Conservation (phyloP, 2,888 invertebrate species). For the Philopedon plagiatum region DNA sequence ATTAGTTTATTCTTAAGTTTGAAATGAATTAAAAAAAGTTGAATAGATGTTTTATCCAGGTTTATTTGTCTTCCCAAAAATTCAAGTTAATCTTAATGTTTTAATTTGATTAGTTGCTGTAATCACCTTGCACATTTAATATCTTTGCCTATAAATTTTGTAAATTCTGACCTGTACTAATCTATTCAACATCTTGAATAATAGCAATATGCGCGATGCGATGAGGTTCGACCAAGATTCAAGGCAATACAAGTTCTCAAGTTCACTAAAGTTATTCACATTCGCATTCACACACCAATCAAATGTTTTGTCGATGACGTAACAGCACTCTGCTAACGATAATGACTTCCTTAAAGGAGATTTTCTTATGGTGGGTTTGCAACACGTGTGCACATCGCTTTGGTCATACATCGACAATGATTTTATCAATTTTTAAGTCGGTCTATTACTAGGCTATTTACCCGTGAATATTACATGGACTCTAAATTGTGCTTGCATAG, state of each 20-base stretch:
- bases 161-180: slow-evolving; percentile 12
- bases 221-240: slow-evolving; percentile 9
- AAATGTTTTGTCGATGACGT: slow-evolving; percentile 25
- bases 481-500: background rate
- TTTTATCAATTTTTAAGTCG: background rate
- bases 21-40: too few species aligned
- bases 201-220: slow-evolving; percentile 20
- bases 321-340: slow-evolving; percentile 13
- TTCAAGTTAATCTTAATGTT: too few species aligned
- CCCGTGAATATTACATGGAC: background rate
- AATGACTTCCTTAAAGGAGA: slow-evolving; percentile 21
- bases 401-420: slow-evolving; percentile 5
- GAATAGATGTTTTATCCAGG: too few species aligned
- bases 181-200: background rate
- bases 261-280: slow-evolving; percentile 27
- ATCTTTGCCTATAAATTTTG: background rate
- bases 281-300: slow-evolving; percentile 25
- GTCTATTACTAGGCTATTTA: background rate
- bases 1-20: too few species aligned
- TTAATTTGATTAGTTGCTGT: too few species aligned
- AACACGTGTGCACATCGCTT: slow-evolving; percentile 13
- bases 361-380: slow-evolving; percentile 20
- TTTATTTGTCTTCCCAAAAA: too few species aligned
- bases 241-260: slow-evolving; percentile 21
- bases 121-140: too few species aligned